phyloP scores from a whole-genome alignment of 2,113 vertebrate genomes.

The Bostrychus sinensis region DNA sequence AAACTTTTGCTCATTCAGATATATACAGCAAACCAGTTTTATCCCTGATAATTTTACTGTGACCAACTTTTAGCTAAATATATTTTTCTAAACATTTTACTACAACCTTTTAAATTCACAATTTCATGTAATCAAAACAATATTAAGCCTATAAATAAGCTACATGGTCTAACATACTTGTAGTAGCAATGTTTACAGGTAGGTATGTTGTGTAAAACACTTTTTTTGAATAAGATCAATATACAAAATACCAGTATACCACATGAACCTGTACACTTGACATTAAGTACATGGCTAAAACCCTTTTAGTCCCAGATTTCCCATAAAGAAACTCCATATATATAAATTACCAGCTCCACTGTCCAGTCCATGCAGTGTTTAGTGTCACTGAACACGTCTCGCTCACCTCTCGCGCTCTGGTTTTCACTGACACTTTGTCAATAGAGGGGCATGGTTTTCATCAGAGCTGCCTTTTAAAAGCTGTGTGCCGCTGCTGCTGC shows the following conservation, averaged over 20 bases:
- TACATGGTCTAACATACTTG: no score
- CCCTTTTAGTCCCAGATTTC: slow-evolving; percentile 5
- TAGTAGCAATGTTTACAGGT: no score
- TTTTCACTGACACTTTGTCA: slow-evolving; percentile 44
- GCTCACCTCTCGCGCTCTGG: slow-evolving; percentile 43
- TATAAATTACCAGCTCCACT: not conserved
- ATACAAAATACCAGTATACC: not conserved
- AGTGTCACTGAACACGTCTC: slow-evolving; percentile 35
- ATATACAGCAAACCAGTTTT: no score
- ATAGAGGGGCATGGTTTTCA: slow-evolving; percentile 36
- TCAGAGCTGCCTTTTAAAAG: slow-evolving; percentile 40
- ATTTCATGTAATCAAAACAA: no score
- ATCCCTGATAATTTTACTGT: no score
- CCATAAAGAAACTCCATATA: not conserved
- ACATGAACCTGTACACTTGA: not conserved
- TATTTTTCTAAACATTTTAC: no score
- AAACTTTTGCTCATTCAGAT: no score
- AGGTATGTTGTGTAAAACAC: no score
- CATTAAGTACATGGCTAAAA: not conserved
- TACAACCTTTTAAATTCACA: no score
- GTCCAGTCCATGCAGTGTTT: not conserved
- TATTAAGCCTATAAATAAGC: no score
- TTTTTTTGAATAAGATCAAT: not conserved
- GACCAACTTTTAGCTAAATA: no score
- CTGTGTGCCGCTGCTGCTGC: slow-evolving; percentile 20